Base-by-base conservation (phyloP, 2,888 invertebrate species). In the Oeneis ivallda region DNA sequence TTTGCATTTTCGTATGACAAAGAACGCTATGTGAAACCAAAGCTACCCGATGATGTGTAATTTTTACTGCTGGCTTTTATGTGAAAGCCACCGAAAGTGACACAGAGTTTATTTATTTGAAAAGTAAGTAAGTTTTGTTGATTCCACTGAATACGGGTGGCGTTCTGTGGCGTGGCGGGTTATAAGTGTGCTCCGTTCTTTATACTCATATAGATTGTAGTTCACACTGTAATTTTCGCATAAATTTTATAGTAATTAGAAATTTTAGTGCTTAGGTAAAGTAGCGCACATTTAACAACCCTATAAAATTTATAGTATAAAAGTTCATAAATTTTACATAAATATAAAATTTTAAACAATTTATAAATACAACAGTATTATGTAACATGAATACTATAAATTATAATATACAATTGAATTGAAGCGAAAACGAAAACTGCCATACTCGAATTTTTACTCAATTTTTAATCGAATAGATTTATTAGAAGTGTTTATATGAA, bases 381-480 rank as follows among this genome's bases (percentile, higher is more conserved):
- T 34, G 10, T 62, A 53, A 26, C n/a, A 43, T 43, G 39, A 32
- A 15, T 56, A 63, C 59, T 52, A 17, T 26, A 50, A 9, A 50
- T 26, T 11, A 32, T 60, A 57, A 39, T 45, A 43, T 45, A 59
- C 32, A 34, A 67, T 15, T 43, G 17, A 63, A 71, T 65, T 63
- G 57, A 76, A 15, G 71, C 78, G 69, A 73, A 71, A 80, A 83
- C 81, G 76, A 76, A 80, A 80, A 87, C 89, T 89, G 89, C 88
- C 87, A 87, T 79, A 82, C 77, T 87, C 85, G 86, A 89, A 85
- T 86, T 88, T 86, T 81, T 78, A 84, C 73, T 78, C 61, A 76
- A 72, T 75, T 84, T 84, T 80, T 75, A 78, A 74, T 71, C 70
- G 69, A 72, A 68, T 71, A 74, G 69, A 65, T 8, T 72, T 75